phyloP scores from a whole-genome alignment of 2,888 invertebrate genomes.

The Diplolepis rosae region DNA sequence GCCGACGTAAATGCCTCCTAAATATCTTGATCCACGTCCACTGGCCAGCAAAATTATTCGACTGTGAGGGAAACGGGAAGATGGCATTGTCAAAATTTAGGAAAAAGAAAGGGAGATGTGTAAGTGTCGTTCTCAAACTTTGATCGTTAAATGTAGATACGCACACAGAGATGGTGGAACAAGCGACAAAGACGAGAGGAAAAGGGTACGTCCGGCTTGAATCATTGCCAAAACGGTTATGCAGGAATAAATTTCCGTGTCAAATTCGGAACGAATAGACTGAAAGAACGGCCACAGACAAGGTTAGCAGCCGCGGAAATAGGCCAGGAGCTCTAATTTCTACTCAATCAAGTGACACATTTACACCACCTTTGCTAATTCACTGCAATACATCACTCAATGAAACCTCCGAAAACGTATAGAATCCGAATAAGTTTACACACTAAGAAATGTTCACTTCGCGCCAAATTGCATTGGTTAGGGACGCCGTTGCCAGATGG shows the following conservation, averaged over 20 bases:
- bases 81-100: constrained; percentile 41
- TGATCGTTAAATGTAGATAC: constrained; percentile 66
- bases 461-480: too few species aligned
- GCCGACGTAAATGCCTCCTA: too few species aligned
- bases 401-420: too few species aligned
- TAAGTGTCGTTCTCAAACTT: constrained; percentile 69
- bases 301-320: constrained; percentile 48
- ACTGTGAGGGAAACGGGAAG: background rate
- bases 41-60: background rate
- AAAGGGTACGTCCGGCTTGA: constrained; percentile 64
- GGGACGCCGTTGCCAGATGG: too few species aligned
- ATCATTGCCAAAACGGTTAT: constrained; percentile 71
- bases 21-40: too few species aligned
- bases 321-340: constrained; percentile 50
- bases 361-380: background rate
- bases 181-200: constrained; percentile 40
- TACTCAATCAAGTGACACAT: constrained; percentile 37
- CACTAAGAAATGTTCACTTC: too few species aligned
- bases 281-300: constrained; percentile 49
- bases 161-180: constrained; percentile 28
- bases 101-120: constrained; percentile 57
- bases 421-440: too few species aligned
- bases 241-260: constrained; percentile 71
- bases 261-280: constrained; percentile 61
- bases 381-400: too few species aligned